A percentile compares a stretch with the other conserved stretches of the same genome.
Evolutionary conservation across 1,140 invertebrate genomes (phyloP).

Genomic region (Orchesella cincta): DNA sequence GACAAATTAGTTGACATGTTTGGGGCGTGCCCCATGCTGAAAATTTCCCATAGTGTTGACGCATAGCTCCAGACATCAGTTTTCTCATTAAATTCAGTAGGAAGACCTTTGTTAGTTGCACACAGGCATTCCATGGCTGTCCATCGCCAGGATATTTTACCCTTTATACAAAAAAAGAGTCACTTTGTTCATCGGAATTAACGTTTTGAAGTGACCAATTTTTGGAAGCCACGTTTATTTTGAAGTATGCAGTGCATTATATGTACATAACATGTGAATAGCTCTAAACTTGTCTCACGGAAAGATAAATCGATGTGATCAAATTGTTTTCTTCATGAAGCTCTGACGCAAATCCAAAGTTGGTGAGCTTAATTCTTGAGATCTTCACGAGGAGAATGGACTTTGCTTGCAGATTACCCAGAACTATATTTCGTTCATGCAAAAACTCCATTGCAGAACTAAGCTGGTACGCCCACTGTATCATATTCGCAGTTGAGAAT

Average conservation of each 20-base stretch:
- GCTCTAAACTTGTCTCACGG: neutral
- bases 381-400: neutral
- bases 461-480: conserved; percentile 3
- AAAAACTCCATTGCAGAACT: neutral
- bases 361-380: neutral
- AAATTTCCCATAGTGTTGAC: neutral
- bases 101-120: neutral
- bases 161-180: neutral
- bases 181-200: too few relatives aligned
- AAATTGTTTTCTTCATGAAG: neutral
- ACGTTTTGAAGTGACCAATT: too few relatives aligned
- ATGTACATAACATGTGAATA: too few relatives aligned
- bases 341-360: neutral
- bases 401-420: conserved; percentile 9
- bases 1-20: neutral
- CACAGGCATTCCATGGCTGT: neutral
- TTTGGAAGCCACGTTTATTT: too few relatives aligned
- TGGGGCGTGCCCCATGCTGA: neutral
- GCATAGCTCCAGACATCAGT: neutral
- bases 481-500: neutral
- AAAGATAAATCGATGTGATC: neutral
- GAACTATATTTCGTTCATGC: neutral
- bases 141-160: neutral
- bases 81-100: neutral
- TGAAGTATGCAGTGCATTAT: too few relatives aligned